phyloP scores from a whole-genome alignment of 2,888 invertebrate genomes.

The Palloptera scutellata region DNA sequence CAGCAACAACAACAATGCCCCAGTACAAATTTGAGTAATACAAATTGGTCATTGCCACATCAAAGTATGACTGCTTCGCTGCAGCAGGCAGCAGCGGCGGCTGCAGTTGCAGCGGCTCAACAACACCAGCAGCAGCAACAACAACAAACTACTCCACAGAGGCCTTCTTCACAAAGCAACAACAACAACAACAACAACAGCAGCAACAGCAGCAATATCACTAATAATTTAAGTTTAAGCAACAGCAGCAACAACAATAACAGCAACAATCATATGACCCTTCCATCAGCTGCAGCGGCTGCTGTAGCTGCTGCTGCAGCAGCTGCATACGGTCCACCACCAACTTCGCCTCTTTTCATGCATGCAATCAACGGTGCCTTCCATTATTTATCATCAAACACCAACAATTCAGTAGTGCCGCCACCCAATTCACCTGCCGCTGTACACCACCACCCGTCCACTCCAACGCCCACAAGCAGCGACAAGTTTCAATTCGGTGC shows the following conservation, averaged over 20 bases:
- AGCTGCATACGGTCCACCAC: constrained; percentile 61
- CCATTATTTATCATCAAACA: constrained; percentile 60
- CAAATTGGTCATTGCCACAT: constrained; percentile 59
- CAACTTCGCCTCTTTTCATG: constrained; percentile 63
- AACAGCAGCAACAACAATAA: constrained; percentile 39
- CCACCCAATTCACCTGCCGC: constrained; percentile 61
- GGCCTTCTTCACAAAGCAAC: constrained; percentile 36
- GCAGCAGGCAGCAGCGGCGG: constrained; percentile 37
- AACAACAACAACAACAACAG: constrained; percentile 34
- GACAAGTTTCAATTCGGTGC: constrained; percentile 62
- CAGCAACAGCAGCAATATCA: constrained; percentile 14
- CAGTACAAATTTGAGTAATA: constrained; percentile 66
- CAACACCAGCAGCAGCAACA: constrained; percentile 4
- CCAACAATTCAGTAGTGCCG: constrained; percentile 47
- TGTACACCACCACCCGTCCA: constrained; percentile 37
- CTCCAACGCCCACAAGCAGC: constrained; percentile 50
- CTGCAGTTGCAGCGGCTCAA: constrained; percentile 25
- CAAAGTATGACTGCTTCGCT: constrained; percentile 41
- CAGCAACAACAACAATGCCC: constrained; percentile 42
- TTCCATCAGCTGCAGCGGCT: constrained; percentile 58
- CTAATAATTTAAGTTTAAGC: neutral
- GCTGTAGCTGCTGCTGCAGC: constrained; percentile 57
- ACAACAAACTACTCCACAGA: constrained; percentile 27
- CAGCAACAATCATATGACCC: constrained; percentile 52
- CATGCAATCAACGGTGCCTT: constrained; percentile 63